Base-by-base conservation (phyloP, 1,140 invertebrate genomes). In the Pseudomyrmex flavicornis region DNA sequence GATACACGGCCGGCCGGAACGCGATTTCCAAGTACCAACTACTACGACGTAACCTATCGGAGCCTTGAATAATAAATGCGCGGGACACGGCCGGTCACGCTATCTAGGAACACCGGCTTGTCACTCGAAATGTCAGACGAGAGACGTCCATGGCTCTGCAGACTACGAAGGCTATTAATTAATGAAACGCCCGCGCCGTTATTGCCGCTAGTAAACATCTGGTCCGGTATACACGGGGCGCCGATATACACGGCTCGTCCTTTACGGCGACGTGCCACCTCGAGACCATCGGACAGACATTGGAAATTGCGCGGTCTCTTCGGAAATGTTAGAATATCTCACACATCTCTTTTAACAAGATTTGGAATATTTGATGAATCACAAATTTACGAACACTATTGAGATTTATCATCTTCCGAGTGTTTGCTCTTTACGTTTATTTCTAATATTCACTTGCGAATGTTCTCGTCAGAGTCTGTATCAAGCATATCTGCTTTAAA, bases 61-160 rank as follows among this genome's bases (percentile, higher is more conserved):
- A 90, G 87, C 83, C 62, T 73, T 94, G 93, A 94, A 94, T 94
- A 94, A 94, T 94, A 91, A 92, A 94, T 93, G 90, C 89, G 66
- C 91, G 90, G 92, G 90, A 92, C 90, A 88, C 62, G 90, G 86
- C 82, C 90, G 93, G 93, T 93, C 93, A 94, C 93, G 93, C 93
- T 93, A 94, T 20, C 88, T 85, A 90, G 87, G 85, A 92, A 92
- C 91, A 91, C 89, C 84, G 88, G 85, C 93, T 93, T 94, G 93
- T 94, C 93, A 94, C 93, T 94, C 93, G 91, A 94, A 94, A 94
- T 92, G 93, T 94, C 93, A 93, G 91, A 90, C 87, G 61, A 82
- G 83, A 90, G 85, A 91, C 90, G 89, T 91, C 90, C 87, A 82
- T 82, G 88, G 85, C 76, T 80, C 63, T 86, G 86, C 90, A 80